Conservation (phyloP, 2,113 vertebrate genomes). For the Sigmodon hispidus region DNA sequence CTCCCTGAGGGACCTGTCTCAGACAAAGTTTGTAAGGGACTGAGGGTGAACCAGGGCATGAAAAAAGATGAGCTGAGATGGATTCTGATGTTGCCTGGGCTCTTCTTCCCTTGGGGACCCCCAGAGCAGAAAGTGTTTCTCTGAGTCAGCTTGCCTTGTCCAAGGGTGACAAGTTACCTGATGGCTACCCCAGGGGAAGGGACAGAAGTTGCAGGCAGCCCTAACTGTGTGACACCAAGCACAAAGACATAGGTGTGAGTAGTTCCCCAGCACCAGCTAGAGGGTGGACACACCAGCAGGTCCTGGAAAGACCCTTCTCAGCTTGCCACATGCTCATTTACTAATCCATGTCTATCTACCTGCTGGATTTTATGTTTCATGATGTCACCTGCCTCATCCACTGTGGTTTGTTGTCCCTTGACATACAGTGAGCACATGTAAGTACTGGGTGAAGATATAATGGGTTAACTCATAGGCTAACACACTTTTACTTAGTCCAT, state of each 20-base stretch:
- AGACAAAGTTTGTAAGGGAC: neutral
- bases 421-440: neutral
- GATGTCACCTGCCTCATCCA: neutral
- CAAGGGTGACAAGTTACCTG: neutral
- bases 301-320: rapidly evolving
- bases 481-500: neutral
- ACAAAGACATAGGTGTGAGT: neutral
- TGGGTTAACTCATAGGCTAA: conserved; percentile 24
- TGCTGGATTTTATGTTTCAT: neutral
- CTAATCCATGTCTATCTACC: neutral
- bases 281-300: too few relatives aligned
- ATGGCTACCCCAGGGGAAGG: neutral
- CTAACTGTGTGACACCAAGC: neutral
- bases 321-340: neutral
- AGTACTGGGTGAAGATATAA: neutral
- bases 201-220: neutral
- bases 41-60: neutral
- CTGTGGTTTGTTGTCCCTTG: neutral
- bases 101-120: neutral
- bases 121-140: neutral
- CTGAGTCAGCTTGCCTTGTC: neutral
- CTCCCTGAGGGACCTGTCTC: neutral
- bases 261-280: neutral
- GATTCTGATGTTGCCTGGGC: neutral
- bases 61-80: neutral